Base-by-base conservation (phyloP, 2,888 invertebrate genomes). In the Drosophila diplacantha region DNA sequence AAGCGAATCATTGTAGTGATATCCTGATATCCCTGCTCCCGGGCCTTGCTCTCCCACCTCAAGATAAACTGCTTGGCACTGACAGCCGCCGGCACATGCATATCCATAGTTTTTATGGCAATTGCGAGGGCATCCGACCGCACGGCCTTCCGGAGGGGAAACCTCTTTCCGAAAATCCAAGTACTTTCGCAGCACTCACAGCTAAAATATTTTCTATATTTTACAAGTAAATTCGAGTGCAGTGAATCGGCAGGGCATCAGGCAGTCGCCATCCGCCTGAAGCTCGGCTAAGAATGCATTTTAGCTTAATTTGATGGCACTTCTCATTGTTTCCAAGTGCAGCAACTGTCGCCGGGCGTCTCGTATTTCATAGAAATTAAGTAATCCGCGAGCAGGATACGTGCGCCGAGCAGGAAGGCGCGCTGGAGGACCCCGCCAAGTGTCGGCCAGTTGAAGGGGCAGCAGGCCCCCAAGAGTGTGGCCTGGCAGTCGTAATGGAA, bases 291-390 rank as follows among this genome's bases (percentile, higher is more conserved):
- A 67, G 73, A 75, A 71, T 77, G 69, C 69, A 63, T 75, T 77
- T 71, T 72, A 64, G 75, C 78, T 77, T 72, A 81, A 77, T 81
- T 81, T 77, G 75, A 72, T 81, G 68, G 59, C 65, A 60, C 66
- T 60, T 53, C 38, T 53, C 53, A 60, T 67, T 66, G 66, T 61
- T 59, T 66, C 66, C 35, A 46, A 63, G 53, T 62, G 62, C 62
- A 29, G 39, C 56, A 22, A 22, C 22, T 57, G 57, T 41, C 66
- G 58, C 60, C 67, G 58, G 68, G 68, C 71, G 64, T 76, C 70
- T 75, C 75, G 74, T 69, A 63, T 69, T 69, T 69, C 69, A 69
- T 78, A 81, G 72, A 75, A 78, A 78, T 78, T 75, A 78, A 81
- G 74, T 78, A 78, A 81, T 81, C 64, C 63, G 62, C 60, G 59